A percentile compares a stretch with the other conserved stretches of the same genome.
Evolutionary conservation across 2,797 vertebrate genomes (phyloP).

Genomic region (Tamandua tetradactyla): DNA sequence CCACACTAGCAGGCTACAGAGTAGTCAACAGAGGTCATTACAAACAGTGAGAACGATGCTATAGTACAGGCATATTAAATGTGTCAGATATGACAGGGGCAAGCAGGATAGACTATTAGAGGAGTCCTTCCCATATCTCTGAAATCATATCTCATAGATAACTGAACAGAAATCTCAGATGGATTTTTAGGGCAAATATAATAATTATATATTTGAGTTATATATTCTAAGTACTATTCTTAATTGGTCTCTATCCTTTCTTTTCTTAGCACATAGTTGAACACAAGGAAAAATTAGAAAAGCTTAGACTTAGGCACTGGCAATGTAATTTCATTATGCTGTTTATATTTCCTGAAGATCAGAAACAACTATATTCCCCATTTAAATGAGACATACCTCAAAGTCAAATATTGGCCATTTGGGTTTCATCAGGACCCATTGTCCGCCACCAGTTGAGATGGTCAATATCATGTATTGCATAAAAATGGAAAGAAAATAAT

Average conservation of each 20-base stretch:
- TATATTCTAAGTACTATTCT: background rate
- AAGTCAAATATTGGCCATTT: background rate
- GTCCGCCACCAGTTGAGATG: background rate
- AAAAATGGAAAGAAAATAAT: conserved; percentile 7
- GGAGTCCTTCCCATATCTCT: background rate
- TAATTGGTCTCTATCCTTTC: background rate
- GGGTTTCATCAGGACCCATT: background rate
- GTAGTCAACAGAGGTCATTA: background rate
- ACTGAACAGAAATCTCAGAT: background rate
- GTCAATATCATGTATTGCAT: background rate
- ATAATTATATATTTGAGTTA: conserved; percentile 1
- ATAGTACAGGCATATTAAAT: background rate
- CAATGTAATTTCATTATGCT: conserved; percentile 12
- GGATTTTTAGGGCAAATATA: background rate
- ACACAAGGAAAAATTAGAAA: background rate
- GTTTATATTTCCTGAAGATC: background rate
- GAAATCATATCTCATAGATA: background rate
- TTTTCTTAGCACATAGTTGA: conserved; percentile 29
- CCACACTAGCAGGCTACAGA: background rate
- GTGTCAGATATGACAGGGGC: background rate
- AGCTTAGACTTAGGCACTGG: background rate
- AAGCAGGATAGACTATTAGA: background rate
- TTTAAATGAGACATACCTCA: conserved; percentile 30
- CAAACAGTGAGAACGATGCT: background rate
- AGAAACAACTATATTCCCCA: conserved; percentile 47